Base-by-base conservation (phyloP, 30 jellyfish, hydroid and myxozoan species). In the Aurelia aurita region DNA sequence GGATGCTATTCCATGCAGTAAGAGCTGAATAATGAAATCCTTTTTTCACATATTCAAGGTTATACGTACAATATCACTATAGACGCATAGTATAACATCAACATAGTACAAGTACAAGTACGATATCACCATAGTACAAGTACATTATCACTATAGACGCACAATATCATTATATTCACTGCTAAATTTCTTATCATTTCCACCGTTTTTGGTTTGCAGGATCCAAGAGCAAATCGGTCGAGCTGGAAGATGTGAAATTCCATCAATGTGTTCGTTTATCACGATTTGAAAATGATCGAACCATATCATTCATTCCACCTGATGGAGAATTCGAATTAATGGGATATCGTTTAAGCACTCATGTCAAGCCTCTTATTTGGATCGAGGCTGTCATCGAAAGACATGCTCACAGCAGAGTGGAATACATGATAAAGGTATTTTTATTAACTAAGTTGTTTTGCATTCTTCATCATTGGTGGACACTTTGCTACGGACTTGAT, bases 221-320 rank as follows among this genome's bases (percentile, higher is more conserved):
- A 64, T 77, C 97, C 23, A 94, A 95, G 45, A 90, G 98, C 86
- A 95, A 89, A 80, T 96, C 98, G 2, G 98, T 95, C 20, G 99
- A 95, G 77, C 85, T 95, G 51, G 99, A 95, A 77, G 99, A 95
- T 82, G 98, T 95, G 26, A 95, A 95, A 67, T 95, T 95, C 35
- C 99, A 95, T 70, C 99, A 95, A 58, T 95, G 99, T 69, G 99
- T 95, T 62, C 97, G 99, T 54, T 70, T 95, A 77, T 89, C 99
- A 31, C 86, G 98, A 25, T 95, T 95, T 68, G 99, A 95, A 76
- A 95, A 89, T 67, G 99, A 95, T 70, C 95, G 99, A 58, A 95
- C 98, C 11, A 95, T 95, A 11, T 95, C 99, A 9, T 95, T 95
- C 69, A 95, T 95, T 58, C 99, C 99, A 3, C 99, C 99, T 5